Base-by-base conservation (phyloP, 2,888 invertebrate genomes). In the Bombyx huttoni region DNA sequence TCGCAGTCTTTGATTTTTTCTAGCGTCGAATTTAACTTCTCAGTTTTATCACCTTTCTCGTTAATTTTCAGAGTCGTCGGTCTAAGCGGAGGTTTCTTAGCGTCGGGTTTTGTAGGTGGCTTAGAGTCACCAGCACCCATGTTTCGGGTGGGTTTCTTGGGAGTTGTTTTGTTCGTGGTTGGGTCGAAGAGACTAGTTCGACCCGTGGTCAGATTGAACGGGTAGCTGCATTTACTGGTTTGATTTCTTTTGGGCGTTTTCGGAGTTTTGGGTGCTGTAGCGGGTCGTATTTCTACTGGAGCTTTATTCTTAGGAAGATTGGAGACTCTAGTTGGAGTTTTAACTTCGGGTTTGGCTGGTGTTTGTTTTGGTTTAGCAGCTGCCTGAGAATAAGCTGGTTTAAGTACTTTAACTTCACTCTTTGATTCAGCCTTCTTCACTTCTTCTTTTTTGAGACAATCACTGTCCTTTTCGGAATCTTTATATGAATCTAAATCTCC, bases 341-440 rank as follows among this genome's bases (percentile, higher is more conserved):
- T 89, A 0, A 73, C 62, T 65, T 86, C 84, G 6, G 67, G 59
- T 75, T 82, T 88, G 13, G 65, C 46, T 5, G 68, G 52, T 50
- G 70, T 64, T 47, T 73, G 62, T 62, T 89, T 89, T 6, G 89
- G 89, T 65, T 89, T 89, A 34, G 89, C 88, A 40, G 89, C 89
- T 24, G 89, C 89, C 72, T 89, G 89, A 0, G 89, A 89, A 62
- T 89, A 89, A 24, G 89, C 89, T 5, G 89, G 82, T 59, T 78
- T 75, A 8, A 70, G 50, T 10, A 62, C 60, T 63, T 81, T 81
- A 0, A 53, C 24, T 49, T 83, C 81, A 48, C 49, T 69, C 74
- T 40, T 81, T 5, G 52, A 48, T 46, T 81, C 79, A 45, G 53
- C 78, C 57, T 74, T 68, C 48, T 58, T 52, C 14, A 53, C 34